A percentile compares a stretch with the other conserved stretches of the same genome.
Evolutionary conservation across 2,888 invertebrate genomes (phyloP).

Genomic region (Pantelozetes paolii): DNA sequence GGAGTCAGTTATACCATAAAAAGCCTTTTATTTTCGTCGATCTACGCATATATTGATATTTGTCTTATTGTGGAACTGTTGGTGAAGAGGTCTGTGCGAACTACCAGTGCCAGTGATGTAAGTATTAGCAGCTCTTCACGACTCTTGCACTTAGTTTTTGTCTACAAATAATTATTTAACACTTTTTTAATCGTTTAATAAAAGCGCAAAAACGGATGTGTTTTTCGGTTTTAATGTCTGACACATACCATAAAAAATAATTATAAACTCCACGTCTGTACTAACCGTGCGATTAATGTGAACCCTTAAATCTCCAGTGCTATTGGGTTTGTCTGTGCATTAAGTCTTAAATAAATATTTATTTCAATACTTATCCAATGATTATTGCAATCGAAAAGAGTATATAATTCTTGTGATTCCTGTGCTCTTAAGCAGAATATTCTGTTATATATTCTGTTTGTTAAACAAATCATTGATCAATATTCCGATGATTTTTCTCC

Average conservation of each 20-base stretch:
- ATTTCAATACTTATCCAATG: constrained; percentile 5
- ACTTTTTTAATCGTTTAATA: too few relatives aligned
- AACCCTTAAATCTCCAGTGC: constrained; percentile 6
- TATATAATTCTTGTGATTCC: constrained; percentile 4
- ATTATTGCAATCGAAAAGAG: background rate
- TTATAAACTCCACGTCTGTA: too few relatives aligned
- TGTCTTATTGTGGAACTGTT: background rate
- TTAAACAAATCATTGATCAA: constrained; percentile 10
- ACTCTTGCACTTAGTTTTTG: background rate
- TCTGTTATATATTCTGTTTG: background rate
- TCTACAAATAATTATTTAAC: too few relatives aligned
- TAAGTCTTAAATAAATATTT: constrained; percentile 21
- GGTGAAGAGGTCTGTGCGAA: background rate
- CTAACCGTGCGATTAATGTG: too few relatives aligned
- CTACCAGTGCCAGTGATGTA: background rate
- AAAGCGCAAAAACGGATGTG: too few relatives aligned
- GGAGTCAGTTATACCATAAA: constrained; percentile 3
- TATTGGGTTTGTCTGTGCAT: constrained; percentile 7
- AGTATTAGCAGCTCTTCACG: background rate
- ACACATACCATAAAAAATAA: too few relatives aligned
- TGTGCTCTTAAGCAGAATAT: background rate
- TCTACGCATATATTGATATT: constrained; percentile 18
- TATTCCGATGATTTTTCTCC: background rate
- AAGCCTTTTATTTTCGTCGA: background rate
- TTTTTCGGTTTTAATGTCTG: too few relatives aligned